Conservation (phyloP, 2,888 invertebrate genomes). For the Molanna angustata region DNA sequence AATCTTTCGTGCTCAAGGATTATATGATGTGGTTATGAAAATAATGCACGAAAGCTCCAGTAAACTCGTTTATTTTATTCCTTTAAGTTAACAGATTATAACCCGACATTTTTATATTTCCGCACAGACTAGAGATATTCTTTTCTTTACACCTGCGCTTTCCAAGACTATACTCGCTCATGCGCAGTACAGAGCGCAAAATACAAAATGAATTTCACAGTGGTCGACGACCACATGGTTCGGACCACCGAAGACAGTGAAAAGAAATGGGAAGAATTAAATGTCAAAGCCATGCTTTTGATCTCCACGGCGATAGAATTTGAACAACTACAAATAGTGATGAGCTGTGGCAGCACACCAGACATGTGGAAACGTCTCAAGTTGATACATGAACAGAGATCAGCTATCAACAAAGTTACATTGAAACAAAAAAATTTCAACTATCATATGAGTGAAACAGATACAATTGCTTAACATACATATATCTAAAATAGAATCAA, state of each 20-base stretch:
- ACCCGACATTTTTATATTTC: too few species aligned
- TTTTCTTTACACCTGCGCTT: too few species aligned
- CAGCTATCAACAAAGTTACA: slow-evolving; percentile 26
- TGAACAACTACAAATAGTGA: slow-evolving; percentile 15
- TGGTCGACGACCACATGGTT: too few species aligned
- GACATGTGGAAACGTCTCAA: slow-evolving; percentile 28
- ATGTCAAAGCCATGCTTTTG: slow-evolving; percentile 21
- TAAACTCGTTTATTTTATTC: too few species aligned
- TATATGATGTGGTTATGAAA: not conserved
- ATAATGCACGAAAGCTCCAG: not conserved
- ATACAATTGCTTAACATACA: slow-evolving; percentile 27
- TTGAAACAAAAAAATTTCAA: slow-evolving; percentile 26
- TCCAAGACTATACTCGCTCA: too few species aligned
- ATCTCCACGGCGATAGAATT: slow-evolving; percentile 23
- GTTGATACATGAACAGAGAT: slow-evolving; percentile 25
- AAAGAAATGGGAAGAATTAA: slow-evolving; percentile 9
- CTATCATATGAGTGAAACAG: slow-evolving; percentile 13
- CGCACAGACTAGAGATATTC: too few species aligned
- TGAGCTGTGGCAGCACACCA: slow-evolving; percentile 13
- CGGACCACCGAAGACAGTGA: too few species aligned
- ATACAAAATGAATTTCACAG: too few species aligned
- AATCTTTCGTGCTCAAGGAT: slow-evolving; percentile 10
- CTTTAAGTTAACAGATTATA: too few species aligned
- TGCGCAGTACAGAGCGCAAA: too few species aligned
- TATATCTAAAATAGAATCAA: slow-evolving; percentile 25